A percentile compares a stretch with the other conserved stretches of the same genome.
Conservation (phyloP, 2,113 vertebrate genomes). For the Columba janthina region DNA sequence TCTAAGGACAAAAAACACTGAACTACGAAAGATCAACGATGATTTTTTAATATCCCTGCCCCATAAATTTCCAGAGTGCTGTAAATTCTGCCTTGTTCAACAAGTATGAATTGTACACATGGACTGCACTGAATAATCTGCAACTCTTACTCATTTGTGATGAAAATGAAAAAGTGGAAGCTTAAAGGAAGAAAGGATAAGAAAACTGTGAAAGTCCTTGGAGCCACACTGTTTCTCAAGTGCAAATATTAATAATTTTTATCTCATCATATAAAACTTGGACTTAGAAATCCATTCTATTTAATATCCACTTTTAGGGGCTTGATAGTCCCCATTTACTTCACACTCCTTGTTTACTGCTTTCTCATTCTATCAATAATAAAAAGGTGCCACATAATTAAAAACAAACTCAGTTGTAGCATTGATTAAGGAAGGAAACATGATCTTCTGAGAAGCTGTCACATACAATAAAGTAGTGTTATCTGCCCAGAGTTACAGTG, state of each 20-base stretch:
- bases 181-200: not conserved
- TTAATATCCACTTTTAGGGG: conserved; percentile 36
- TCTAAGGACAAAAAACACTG: not conserved
- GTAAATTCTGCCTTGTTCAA: not conserved
- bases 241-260: conserved; percentile 14
- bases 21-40: not conserved
- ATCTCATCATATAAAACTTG: not conserved
- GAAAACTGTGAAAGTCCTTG: not conserved
- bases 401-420: conserved; percentile 61
- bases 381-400: conserved; percentile 73
- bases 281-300: conserved; percentile 15
- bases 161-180: not conserved
- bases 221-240: not conserved
- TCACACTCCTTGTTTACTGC: conserved; percentile 44
- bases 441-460: conserved; percentile 61
- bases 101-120: not conserved
- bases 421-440: conserved; percentile 64
- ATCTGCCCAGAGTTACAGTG: conserved; percentile 58
- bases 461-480: conserved; percentile 58
- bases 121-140: not conserved
- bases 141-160: not conserved
- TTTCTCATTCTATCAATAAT: conserved; percentile 55
- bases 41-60: not conserved
- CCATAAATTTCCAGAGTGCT: not conserved
- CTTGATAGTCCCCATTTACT: conserved; percentile 16